Percentiles rank a stretch among this genome's conserved stretches.
Conservation (phyloP, 92 coral and sea anemone species). For the Porites divaricata region DNA sequence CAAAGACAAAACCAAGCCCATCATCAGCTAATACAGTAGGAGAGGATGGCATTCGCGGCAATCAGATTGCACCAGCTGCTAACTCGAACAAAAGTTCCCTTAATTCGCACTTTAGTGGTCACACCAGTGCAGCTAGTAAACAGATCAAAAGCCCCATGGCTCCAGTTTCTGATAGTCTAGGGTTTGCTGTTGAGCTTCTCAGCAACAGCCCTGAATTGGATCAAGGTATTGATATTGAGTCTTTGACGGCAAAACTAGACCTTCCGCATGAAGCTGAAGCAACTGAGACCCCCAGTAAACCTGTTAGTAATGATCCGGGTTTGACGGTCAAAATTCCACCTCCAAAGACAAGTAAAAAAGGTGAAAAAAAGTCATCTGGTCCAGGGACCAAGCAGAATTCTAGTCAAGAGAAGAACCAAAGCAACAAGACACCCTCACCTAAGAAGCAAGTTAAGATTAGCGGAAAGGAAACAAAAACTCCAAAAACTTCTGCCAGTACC, state of each 20-base stretch:
- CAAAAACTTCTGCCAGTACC: background rate
- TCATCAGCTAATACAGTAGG: conserved; percentile 64
- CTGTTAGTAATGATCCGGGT: background rate
- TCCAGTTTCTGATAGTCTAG: background rate
- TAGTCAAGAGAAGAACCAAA: conserved; percentile 35
- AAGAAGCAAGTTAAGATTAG: conserved; percentile 42
- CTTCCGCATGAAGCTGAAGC: conserved; percentile 5
- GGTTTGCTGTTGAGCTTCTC: conserved; percentile 36
- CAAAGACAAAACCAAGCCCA: conserved; percentile 56
- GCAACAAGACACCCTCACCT: conserved; percentile 23
- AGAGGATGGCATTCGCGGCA: conserved; percentile 83
- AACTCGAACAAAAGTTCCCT: conserved; percentile 64
- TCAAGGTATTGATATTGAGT: conserved; percentile 39
- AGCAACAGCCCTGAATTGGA: conserved; percentile 36
- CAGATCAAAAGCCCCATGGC: conserved; percentile 28
- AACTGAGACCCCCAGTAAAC: conserved; percentile 11
- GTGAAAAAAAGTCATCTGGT: conserved; percentile 30
- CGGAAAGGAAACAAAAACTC: conserved; percentile 45
- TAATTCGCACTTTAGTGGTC: conserved; percentile 35
- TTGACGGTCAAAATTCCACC: conserved; percentile 24
- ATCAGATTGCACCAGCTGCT: conserved; percentile 83
- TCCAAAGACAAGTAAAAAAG: conserved; percentile 48
- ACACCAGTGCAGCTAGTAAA: background rate
- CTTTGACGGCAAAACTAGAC: conserved; percentile 38
- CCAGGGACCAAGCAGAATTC: conserved; percentile 18